Conservation (phyloP, 2,797 vertebrate species). For the Acanthurus tractus region DNA sequence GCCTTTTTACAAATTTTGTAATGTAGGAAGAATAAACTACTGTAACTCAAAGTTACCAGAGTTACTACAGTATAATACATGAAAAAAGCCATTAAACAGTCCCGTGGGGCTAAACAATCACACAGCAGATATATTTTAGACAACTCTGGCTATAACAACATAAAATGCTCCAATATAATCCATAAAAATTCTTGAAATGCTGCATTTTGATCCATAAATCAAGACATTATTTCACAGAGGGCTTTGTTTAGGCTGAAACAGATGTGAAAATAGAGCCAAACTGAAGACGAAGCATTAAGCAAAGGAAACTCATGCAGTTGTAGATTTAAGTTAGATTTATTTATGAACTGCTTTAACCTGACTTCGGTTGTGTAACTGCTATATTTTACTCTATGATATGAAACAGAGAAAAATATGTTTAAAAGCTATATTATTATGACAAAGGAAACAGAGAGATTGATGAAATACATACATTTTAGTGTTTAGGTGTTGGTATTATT, state of each 20-base stretch:
- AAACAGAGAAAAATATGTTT: not conserved
- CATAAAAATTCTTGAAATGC: too few species aligned
- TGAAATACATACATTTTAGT: not conserved
- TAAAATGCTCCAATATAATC: not conserved
- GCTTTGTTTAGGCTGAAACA: not conserved
- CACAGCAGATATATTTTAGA: not conserved
- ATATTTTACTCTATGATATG: not conserved
- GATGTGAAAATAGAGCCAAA: not conserved
- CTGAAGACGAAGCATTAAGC: not conserved
- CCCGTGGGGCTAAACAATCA: not conserved
- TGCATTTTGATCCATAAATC: too few species aligned
- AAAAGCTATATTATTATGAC: not conserved
- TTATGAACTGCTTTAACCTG: not conserved
- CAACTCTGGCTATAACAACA: not conserved
- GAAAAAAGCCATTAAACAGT: too few species aligned
- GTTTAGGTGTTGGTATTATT: too few species aligned
- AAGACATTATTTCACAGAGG: not conserved
- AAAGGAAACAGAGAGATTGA: not conserved
- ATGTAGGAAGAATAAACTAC: too few species aligned
- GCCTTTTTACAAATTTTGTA: too few species aligned
- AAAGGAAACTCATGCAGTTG: not conserved
- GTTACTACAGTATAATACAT: not conserved
- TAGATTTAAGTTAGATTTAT: slow-evolving; percentile 5
- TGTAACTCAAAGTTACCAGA: too few species aligned
- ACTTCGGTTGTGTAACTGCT: not conserved